Conservation (phyloP, 2,113 vertebrate species). For the Elephas maximus region DNA sequence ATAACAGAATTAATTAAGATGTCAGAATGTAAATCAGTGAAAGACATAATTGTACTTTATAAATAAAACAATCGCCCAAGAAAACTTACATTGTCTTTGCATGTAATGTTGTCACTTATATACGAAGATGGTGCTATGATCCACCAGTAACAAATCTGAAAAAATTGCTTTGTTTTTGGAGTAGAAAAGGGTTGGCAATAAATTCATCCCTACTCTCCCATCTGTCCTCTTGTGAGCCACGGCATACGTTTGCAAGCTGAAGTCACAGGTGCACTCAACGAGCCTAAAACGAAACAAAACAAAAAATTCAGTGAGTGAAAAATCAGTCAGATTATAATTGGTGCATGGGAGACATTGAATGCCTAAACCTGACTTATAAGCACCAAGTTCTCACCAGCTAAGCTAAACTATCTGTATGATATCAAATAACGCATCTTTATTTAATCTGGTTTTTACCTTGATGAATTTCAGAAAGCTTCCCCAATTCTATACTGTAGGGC, state of each 20-base stretch:
- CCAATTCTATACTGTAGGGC: neutral
- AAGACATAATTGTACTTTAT: slow-evolving; percentile 47
- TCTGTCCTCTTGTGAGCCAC: slow-evolving; percentile 39
- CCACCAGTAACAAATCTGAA: neutral
- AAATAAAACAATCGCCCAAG: slow-evolving; percentile 31
- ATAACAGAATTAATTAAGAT: slow-evolving; percentile 49
- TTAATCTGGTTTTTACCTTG: neutral
- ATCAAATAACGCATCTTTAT: neutral
- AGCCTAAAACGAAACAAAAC: slow-evolving; percentile 59
- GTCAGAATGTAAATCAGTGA: slow-evolving; percentile 55
- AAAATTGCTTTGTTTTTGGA: slow-evolving; percentile 48
- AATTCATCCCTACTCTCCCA: slow-evolving; percentile 8
- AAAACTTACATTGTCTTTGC: neutral
- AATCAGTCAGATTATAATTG: slow-evolving; percentile 51
- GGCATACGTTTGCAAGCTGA: slow-evolving; percentile 61
- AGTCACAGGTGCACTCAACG: slow-evolving; percentile 40
- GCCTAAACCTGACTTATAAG: neutral
- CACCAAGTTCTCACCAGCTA: neutral
- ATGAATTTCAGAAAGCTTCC: neutral
- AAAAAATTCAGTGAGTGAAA: slow-evolving; percentile 46
- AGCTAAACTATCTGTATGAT: neutral
- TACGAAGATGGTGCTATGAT: neutral
- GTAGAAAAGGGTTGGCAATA: neutral
- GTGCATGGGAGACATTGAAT: neutral
- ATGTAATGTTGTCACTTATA: neutral